Conservation (phyloP, 2,113 vertebrate species). For the cattle (Bos taurus) region ARS-UCD2.0 NC_037328.1:157162001-157162500, state of each 20-base stretch:
- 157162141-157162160: not conserved
- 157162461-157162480: not conserved
- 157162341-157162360: not conserved
- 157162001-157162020: not conserved
- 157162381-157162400: not conserved
- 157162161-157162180: not conserved
- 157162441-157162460: not conserved
- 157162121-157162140: not conserved
- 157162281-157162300: not conserved
- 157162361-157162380: not conserved
- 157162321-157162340: not conserved
- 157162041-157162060: not conserved
- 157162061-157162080: not conserved
- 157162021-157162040: not conserved
- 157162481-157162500: not conserved
- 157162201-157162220: not conserved
- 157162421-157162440: not conserved
- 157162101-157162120: not conserved
- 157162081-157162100: not conserved
- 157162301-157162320: not conserved
- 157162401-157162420: not conserved
- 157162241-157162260: not conserved
- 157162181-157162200: not conserved
- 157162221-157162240: not conserved
- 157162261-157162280: not conserved